These are phyloP conservation scores for Nasonia longicornis DNA, from an alignment of 1,140 invertebrate genomes.

Conservation along the genomic window DNA sequence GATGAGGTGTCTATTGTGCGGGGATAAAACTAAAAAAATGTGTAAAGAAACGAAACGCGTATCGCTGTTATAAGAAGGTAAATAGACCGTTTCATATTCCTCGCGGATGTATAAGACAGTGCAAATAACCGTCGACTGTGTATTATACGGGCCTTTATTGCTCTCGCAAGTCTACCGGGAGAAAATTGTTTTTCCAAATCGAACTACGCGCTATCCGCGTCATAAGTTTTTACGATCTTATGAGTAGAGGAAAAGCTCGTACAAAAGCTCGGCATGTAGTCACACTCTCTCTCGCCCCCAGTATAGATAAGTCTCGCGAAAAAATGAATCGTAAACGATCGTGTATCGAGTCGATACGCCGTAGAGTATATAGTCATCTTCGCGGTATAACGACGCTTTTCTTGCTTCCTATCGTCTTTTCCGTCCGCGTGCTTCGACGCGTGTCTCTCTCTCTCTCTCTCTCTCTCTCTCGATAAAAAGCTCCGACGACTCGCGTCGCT, in stretches of 20 bases:
- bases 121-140: too few species aligned
- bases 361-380: background rate
- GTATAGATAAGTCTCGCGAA: constrained; percentile 3
- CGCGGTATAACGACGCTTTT: background rate
- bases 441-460: too few species aligned
- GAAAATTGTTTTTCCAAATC: constrained; percentile 40
- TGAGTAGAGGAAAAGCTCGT: background rate
- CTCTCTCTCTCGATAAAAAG: too few species aligned
- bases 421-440: too few species aligned
- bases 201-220: constrained; percentile 7
- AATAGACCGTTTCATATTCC: too few species aligned
- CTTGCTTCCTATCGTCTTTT: too few species aligned
- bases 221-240: constrained; percentile 38
- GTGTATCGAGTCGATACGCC: constrained; percentile 5
- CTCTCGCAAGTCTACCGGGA: background rate
- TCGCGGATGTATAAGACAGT: too few species aligned
- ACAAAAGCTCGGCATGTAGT: constrained; percentile 5
- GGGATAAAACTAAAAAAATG: too few species aligned
- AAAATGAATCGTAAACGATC: constrained; percentile 33
- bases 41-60: too few species aligned
- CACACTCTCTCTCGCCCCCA: background rate
- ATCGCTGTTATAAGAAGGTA: too few species aligned
- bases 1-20: background rate
- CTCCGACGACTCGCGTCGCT: too few species aligned
- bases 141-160: too few species aligned